Conservation (phyloP, 53 echinoderm and acorn worm genomes). For the Holothuria leucospilota region DNA sequence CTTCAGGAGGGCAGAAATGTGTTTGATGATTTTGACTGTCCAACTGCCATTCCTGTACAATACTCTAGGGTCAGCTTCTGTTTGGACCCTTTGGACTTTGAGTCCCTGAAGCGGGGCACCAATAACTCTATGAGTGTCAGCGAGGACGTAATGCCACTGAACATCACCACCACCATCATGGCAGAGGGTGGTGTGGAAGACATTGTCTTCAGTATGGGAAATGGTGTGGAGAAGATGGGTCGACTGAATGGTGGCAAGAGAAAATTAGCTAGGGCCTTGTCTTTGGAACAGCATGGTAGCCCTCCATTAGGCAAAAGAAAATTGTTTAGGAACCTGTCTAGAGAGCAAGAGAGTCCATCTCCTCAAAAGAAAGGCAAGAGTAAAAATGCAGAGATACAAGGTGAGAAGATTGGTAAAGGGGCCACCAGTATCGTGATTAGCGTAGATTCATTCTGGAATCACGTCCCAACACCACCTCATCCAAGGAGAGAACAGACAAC, state of each 20-base stretch:
- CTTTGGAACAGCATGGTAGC: background rate
- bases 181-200: constrained; percentile 76
- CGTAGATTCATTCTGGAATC: constrained; percentile 70
- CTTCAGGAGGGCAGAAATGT: constrained; percentile 37
- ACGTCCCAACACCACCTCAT: constrained; percentile 75
- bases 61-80: constrained; percentile 92
- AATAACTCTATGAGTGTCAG: background rate
- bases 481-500: constrained; percentile 64
- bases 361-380: background rate
- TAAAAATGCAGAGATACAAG: constrained; percentile 17
- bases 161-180: constrained; percentile 71
- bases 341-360: constrained; percentile 13
- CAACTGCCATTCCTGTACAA: constrained; percentile 84
- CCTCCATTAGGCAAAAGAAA: constrained; percentile 21
- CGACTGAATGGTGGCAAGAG: background rate
- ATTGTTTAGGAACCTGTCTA: background rate
- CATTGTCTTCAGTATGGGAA: constrained; percentile 63
- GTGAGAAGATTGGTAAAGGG: constrained; percentile 32
- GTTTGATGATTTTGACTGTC: constrained; percentile 58
- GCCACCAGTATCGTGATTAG: constrained; percentile 38
- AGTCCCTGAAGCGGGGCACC: constrained; percentile 46
- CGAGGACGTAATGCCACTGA: constrained; percentile 50
- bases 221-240: constrained; percentile 38
- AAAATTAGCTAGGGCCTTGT: background rate
- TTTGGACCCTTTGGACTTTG: constrained; percentile 56